Conservation (phyloP, 2,888 invertebrate species). For the Lasioglossum zephyrum region DNA sequence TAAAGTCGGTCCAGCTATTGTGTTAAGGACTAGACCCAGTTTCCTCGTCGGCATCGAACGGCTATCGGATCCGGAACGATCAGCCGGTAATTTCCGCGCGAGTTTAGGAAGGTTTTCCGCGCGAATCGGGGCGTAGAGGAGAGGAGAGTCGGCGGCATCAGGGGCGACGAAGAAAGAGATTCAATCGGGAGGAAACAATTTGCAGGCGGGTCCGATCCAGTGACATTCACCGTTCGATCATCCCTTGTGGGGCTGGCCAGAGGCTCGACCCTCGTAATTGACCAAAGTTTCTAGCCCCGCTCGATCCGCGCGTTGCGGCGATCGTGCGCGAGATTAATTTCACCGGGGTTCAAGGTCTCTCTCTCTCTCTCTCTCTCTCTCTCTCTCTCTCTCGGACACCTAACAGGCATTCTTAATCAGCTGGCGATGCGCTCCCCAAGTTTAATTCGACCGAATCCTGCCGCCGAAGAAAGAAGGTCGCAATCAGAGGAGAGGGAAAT, state of each 20-base stretch:
- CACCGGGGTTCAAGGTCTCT: constrained; percentile 32
- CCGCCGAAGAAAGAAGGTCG: background rate
- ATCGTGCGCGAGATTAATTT: constrained; percentile 66
- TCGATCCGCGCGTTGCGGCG: constrained; percentile 2
- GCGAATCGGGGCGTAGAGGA: constrained; percentile 25
- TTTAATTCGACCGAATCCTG: background rate
- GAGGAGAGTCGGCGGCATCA: constrained; percentile 7
- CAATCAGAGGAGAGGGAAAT: background rate
- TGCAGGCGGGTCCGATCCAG: constrained; percentile 69
- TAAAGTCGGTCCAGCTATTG: background rate
- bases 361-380: constrained; percentile 46
- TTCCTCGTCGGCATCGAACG: constrained; percentile 7
- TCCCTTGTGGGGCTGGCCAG: constrained; percentile 58
- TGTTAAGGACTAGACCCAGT: background rate
- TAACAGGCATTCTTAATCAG: constrained; percentile 63
- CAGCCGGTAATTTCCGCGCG: constrained; percentile 20
- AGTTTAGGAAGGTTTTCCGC: constrained; percentile 22
- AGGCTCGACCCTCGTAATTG: constrained; percentile 72
- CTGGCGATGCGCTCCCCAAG: constrained; percentile 16
- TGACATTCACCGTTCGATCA: constrained; percentile 69
- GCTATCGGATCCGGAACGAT: constrained; percentile 27
- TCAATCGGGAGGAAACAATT: constrained; percentile 73
- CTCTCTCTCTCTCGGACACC: constrained; percentile 52
- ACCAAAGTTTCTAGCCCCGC: constrained; percentile 57
- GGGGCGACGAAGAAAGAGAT: constrained; percentile 61